phyloP scores from a whole-genome alignment of 2,113 vertebrate species.

The Ovis canadensis region DNA sequence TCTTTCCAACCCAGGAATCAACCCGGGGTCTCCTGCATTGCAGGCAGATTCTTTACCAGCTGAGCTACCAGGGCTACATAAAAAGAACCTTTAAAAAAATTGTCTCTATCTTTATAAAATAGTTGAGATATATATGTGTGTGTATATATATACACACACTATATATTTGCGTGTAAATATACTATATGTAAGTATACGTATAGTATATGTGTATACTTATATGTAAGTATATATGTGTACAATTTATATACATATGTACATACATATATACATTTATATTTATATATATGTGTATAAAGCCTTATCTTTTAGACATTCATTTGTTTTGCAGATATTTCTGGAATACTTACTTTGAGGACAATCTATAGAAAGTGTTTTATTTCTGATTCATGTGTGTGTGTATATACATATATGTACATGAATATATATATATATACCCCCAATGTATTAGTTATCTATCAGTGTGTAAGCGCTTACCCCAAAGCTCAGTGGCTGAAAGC shows the following conservation, averaged over 20 bases:
- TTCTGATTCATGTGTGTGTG: neutral
- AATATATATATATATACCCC: neutral
- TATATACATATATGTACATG: neutral
- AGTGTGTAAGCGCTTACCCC: neutral
- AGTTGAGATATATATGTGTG: neutral
- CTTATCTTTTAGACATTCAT: neutral
- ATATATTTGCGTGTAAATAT: neutral
- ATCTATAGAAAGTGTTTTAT: neutral
- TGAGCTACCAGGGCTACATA: neutral
- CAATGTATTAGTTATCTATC: neutral
- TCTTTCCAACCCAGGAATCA: neutral
- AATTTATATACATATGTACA: neutral
- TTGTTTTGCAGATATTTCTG: neutral
- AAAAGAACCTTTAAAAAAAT: neutral
- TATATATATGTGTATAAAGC: neutral
- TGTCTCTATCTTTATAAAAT: neutral
- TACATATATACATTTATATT: neutral
- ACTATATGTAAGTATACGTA: neutral
- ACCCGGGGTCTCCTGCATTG: accelerated
- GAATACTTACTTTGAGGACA: neutral
- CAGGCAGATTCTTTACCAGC: neutral
- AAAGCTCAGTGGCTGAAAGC: neutral
- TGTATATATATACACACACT: neutral
- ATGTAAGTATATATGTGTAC: neutral
- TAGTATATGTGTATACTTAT: neutral